phyloP scores from a whole-genome alignment of 2,113 vertebrate species.

The Lonchura striata region DNA sequence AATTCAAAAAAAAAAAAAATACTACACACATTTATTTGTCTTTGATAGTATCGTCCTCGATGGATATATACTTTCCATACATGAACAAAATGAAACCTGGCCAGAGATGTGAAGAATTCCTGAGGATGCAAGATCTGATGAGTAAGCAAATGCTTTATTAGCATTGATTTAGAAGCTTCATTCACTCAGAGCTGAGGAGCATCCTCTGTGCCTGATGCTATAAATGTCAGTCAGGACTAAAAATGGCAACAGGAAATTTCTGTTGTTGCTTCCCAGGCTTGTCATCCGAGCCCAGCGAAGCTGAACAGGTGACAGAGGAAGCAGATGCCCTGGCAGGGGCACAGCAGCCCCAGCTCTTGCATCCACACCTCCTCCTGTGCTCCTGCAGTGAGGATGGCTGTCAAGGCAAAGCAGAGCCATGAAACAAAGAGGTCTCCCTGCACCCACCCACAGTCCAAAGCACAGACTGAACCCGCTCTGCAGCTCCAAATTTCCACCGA shows the following conservation, averaged over 20 bases:
- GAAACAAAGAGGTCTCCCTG: background rate
- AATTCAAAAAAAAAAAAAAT: background rate
- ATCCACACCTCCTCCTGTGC: background rate
- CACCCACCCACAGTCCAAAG: fast-evolving
- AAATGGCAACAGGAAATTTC: background rate
- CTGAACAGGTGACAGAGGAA: background rate
- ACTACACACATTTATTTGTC: background rate
- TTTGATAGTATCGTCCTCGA: background rate
- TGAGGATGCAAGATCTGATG: fast-evolving
- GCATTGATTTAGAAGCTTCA: constrained; percentile 31
- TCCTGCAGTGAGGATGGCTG: fast-evolving
- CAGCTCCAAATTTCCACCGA: background rate
- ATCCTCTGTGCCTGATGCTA: background rate
- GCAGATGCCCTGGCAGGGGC: background rate
- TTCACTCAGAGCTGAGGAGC: background rate
- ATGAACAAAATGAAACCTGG: background rate
- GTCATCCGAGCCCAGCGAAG: background rate
- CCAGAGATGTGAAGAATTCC: background rate
- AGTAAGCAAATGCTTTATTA: constrained; percentile 19
- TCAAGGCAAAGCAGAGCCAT: background rate
- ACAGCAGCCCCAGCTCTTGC: background rate
- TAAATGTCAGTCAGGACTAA: background rate
- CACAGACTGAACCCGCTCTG: fast-evolving
- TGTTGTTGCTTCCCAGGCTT: background rate
- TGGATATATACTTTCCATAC: background rate